phyloP scores from a whole-genome alignment of 2,797 vertebrate species.

The Malacoraja senta region DNA sequence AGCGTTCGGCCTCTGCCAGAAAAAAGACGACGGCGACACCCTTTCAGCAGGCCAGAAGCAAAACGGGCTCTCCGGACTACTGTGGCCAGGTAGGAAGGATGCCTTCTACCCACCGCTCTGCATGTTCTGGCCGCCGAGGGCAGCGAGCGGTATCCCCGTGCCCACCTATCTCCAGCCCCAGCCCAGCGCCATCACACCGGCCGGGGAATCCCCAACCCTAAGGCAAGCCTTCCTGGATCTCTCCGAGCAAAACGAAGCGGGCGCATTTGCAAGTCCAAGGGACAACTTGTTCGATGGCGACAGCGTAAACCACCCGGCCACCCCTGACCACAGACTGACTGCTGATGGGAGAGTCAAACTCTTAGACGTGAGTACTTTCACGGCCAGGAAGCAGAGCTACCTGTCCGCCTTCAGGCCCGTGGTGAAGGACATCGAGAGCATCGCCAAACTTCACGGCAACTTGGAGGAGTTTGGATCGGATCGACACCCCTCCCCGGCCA shows the following conservation, averaged over 20 bases:
- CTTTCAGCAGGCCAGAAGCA: conserved; percentile 33
- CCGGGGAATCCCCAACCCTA: conserved; percentile 64
- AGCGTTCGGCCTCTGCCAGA: conserved; percentile 81
- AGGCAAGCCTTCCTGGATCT: conserved; percentile 85
- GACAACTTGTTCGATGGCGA: conserved; percentile 70
- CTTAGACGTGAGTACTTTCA: conserved; percentile 60
- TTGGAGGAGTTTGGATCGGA: conserved; percentile 52
- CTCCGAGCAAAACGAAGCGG: conserved; percentile 65
- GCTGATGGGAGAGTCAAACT: conserved; percentile 69
- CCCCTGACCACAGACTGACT: conserved; percentile 58
- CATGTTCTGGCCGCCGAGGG: conserved; percentile 92
- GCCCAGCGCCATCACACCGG: conserved; percentile 64
- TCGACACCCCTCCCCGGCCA: conserved; percentile 62
- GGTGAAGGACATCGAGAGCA: conserved; percentile 79
- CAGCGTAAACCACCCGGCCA: conserved; percentile 52
- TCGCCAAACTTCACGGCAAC: conserved; percentile 79
- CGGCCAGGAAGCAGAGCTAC: conserved; percentile 54
- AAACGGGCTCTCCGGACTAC: conserved; percentile 71
- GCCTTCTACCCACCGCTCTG: conserved; percentile 91
- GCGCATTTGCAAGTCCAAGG: conserved; percentile 47
- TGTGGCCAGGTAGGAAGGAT: conserved; percentile 86
- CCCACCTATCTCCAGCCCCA: conserved; percentile 90
- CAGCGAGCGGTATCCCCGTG: conserved; percentile 79
- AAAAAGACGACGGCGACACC: conserved; percentile 72
- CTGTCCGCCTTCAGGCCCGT: conserved; percentile 89